Conservation (phyloP, 1,140 invertebrate species). For the Propsilocerus akamusi region DNA sequence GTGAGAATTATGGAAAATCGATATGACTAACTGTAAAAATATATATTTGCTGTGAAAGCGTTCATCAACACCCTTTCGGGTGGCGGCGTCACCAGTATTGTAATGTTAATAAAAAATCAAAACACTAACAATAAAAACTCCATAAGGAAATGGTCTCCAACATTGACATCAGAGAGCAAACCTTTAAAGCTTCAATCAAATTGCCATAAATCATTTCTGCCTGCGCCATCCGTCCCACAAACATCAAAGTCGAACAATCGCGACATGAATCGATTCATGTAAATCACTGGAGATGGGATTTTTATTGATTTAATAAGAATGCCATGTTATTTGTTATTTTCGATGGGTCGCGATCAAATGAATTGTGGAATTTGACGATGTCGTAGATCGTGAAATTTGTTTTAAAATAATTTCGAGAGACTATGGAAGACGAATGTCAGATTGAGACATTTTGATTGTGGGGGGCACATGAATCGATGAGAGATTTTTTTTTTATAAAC, state of each 20-base stretch:
- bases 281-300: neutral
- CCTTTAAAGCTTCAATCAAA: neutral
- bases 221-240: too few relatives aligned
- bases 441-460: constrained; percentile 1
- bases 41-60: too few relatives aligned
- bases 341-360: too few relatives aligned
- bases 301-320: constrained; percentile 3
- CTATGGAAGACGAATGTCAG: too few relatives aligned
- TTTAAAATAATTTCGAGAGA: too few relatives aligned
- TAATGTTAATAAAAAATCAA: neutral
- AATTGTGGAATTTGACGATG: too few relatives aligned
- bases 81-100: too few relatives aligned
- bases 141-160: neutral
- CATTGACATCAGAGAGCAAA: constrained; percentile 1
- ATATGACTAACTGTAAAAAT: neutral
- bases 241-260: neutral
- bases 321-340: neutral
- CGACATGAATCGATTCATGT: neutral
- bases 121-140: neutral
- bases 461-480: too few relatives aligned
- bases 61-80: too few relatives aligned
- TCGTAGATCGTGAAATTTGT: too few relatives aligned
- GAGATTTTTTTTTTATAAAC: too few relatives aligned
- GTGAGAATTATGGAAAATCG: neutral
- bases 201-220: neutral